phyloP scores from a whole-genome alignment of 2,888 invertebrate species.

The Aspidiotus destructor region DNA sequence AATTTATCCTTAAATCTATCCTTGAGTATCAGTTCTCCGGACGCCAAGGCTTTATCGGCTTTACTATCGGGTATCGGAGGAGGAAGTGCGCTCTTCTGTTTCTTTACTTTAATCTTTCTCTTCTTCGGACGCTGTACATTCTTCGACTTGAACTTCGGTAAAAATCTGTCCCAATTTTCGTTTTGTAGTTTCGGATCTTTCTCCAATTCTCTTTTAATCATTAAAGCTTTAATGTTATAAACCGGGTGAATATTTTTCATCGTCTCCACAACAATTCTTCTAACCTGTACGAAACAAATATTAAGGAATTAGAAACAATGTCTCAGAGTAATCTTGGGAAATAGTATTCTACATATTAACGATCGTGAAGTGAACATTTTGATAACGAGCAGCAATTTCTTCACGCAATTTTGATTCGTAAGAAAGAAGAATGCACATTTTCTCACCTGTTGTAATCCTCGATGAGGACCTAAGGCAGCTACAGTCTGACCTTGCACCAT shows the following conservation, averaged over 20 bases:
- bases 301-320: too few species aligned
- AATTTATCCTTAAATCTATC: too few species aligned
- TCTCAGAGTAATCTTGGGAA: too few species aligned
- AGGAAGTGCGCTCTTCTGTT: slow-evolving; percentile 94
- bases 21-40: slow-evolving; percentile 61
- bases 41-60: slow-evolving; percentile 80
- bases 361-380: too few species aligned
- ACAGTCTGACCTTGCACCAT: slow-evolving; percentile 97
- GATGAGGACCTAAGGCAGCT: slow-evolving; percentile 89
- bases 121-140: slow-evolving; percentile 75
- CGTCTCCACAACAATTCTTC: slow-evolving; percentile 86
- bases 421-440: too few species aligned
- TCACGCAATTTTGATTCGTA: too few species aligned
- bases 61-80: slow-evolving; percentile 79
- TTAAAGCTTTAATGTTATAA: slow-evolving; percentile 91
- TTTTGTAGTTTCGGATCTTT: slow-evolving; percentile 85
- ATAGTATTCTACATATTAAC: too few species aligned
- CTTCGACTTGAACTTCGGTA: slow-evolving; percentile 86
- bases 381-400: too few species aligned
- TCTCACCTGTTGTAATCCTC: slow-evolving; percentile 62
- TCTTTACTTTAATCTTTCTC: slow-evolving; percentile 70
- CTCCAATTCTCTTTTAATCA: slow-evolving; percentile 92
- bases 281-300: slow-evolving; percentile 45
- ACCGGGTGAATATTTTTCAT: slow-evolving; percentile 99
- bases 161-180: slow-evolving; percentile 93